Conservation (phyloP, 2,888 invertebrate genomes). For the Nineta flava region DNA sequence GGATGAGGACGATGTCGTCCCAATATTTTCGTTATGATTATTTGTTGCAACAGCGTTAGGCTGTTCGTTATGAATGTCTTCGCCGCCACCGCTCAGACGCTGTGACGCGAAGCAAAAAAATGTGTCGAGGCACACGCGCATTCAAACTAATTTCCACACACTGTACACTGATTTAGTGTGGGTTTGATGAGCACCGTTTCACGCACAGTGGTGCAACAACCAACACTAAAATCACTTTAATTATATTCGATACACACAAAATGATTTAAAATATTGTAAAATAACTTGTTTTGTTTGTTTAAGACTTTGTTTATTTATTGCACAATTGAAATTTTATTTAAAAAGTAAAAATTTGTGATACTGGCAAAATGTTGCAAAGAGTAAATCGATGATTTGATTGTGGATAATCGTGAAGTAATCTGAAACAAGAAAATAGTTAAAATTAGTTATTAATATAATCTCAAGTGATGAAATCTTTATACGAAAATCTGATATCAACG, state of each 20-base stretch:
- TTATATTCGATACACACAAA: not conserved
- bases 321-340: too few relatives aligned
- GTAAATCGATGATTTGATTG: too few relatives aligned
- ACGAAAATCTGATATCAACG: too few relatives aligned
- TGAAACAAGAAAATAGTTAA: too few relatives aligned
- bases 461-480: too few relatives aligned
- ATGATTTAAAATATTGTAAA: too few relatives aligned
- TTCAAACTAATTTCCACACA: slow-evolving; percentile 44
- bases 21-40: slow-evolving; percentile 7
- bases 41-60: slow-evolving; percentile 18
- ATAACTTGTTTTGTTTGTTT: too few relatives aligned
- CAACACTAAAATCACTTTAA: not conserved
- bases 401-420: too few relatives aligned
- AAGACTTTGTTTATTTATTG: too few relatives aligned
- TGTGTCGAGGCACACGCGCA: slow-evolving; percentile 84
- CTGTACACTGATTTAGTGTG: slow-evolving; percentile 4
- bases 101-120: slow-evolving; percentile 72
- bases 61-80: slow-evolving; percentile 33
- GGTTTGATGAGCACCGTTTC: not conserved
- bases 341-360: too few relatives aligned
- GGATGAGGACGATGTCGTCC: slow-evolving; percentile 14
- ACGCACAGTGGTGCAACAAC: not conserved
- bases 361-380: too few relatives aligned
- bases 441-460: too few relatives aligned
- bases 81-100: slow-evolving; percentile 67